A percentile compares a stretch with the other conserved stretches of the same genome.
Conservation (phyloP, 1,140 invertebrate species). For the Melipona quadrifasciata region DNA sequence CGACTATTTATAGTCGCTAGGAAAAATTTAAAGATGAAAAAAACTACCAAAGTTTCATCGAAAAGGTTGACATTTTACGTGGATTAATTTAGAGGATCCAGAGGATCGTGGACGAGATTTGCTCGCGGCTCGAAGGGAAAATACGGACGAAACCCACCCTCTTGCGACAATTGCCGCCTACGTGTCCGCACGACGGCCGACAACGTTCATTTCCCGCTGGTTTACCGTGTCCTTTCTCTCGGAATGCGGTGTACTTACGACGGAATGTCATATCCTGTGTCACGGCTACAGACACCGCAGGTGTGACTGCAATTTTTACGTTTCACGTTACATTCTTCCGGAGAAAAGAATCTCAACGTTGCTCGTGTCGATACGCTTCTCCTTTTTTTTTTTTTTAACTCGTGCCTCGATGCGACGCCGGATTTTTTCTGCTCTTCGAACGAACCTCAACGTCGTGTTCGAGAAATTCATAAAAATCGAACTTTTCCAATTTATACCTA, state of each 20-base stretch:
- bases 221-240: conserved; percentile 17
- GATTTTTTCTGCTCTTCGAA: not conserved
- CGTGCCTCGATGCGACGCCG: too few species aligned
- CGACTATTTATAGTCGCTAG: too few species aligned
- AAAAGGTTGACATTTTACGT: too few species aligned
- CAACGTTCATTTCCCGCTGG: conserved; percentile 5
- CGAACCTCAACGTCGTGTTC: too few species aligned
- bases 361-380: not conserved
- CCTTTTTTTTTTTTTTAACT: not conserved
- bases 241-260: conserved; percentile 45
- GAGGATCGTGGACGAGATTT: too few species aligned
- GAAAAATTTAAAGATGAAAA: too few species aligned
- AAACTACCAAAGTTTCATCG: too few species aligned
- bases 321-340: conserved; percentile 13
- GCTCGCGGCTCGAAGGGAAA: not conserved
- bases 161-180: not conserved
- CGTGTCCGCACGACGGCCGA: conserved; percentile 8
- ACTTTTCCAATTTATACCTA: too few species aligned
- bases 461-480: too few species aligned
- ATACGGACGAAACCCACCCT: conserved; percentile 10
- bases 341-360: not conserved
- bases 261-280: conserved; percentile 38
- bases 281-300: conserved; percentile 26
- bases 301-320: conserved; percentile 42
- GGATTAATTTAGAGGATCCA: too few species aligned